Evolutionary conservation across 1,140 invertebrate genomes (phyloP), one percentile per base, ranked within the genome.

Genomic region (Ganaspis sp.): DNA sequence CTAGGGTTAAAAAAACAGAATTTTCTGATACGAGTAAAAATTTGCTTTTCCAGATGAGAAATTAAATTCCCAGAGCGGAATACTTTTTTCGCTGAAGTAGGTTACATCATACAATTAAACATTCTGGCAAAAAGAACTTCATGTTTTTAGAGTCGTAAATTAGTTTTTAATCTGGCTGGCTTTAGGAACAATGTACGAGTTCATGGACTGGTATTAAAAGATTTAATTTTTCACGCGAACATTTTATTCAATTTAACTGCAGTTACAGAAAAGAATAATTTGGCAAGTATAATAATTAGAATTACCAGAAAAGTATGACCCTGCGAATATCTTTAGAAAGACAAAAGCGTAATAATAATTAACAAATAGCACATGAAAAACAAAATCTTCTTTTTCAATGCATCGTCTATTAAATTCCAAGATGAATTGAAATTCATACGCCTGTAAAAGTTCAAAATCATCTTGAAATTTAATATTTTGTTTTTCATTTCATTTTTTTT

Each of bases 51-150:
- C 26, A 26, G 15, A 29, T n/a, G 58, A 29, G 58, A 34, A 64
- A 64, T 34, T n/a, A 29, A 64, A 64, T 29, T 64, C 12, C 58
- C 58, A 64, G 58, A 0, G 26, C 12, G 8, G n/a, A 64, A 64
- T 64, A n/a, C 58, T 64, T 64, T 54, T 64, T 64, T n/a, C 6
- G 3, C 11, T 15, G 54, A 64, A 64, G 23, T 64, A 64, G 26
- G 12, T 64, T 64, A 64, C 58, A 34, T 64, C 58, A 64, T 34
- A 64, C 58, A 64, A 64, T 64, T 64, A 64, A 64, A n/a, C 26
- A 8, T n/a, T 29, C 26, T 12, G 15, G 12, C 15, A n/a, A 64
- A 64, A 64, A 11, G 58, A 64, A 64, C 58, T 64, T 64, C 26
- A 12, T 64, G 26, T 64, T 64, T 64, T 64, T 64, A n/a, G 12